These are phyloP conservation scores for Chaetodon trifascialis DNA, from an alignment of 2,113 vertebrate species.

Conservation along the genomic window DNA sequence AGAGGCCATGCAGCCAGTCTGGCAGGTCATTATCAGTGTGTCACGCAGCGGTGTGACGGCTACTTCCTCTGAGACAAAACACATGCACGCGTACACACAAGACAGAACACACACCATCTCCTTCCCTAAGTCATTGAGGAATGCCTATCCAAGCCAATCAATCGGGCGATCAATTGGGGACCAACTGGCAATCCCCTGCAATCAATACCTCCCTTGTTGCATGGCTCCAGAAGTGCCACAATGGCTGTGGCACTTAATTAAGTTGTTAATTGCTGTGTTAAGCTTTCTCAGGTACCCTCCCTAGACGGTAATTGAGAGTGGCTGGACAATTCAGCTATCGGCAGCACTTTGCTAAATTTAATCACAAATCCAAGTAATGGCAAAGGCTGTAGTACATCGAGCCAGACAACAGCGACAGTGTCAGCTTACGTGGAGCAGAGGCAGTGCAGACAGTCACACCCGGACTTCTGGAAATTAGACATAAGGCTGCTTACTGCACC, in stretches of 20 bases:
- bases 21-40: slow-evolving; percentile 84
- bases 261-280: slow-evolving; percentile 89
- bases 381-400: slow-evolving; percentile 48
- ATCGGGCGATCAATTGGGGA: slow-evolving; percentile 83
- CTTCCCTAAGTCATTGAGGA: slow-evolving; percentile 75
- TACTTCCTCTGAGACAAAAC: slow-evolving; percentile 76
- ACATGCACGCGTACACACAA: slow-evolving; percentile 38
- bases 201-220: slow-evolving; percentile 86
- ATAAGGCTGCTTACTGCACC: slow-evolving; percentile 24
- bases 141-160: slow-evolving; percentile 85
- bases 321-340: slow-evolving; percentile 81
- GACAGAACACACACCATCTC: slow-evolving; percentile 46
- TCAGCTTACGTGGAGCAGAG: slow-evolving; percentile 31
- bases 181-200: slow-evolving; percentile 83
- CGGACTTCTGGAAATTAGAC: slow-evolving; percentile 13
- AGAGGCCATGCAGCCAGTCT: slow-evolving; percentile 67
- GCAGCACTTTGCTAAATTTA: slow-evolving; percentile 84
- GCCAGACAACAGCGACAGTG: slow-evolving; percentile 53
- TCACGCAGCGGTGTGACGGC: slow-evolving; percentile 73
- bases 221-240: slow-evolving; percentile 77
- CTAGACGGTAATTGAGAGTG: slow-evolving; percentile 86
- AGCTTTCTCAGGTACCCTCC: slow-evolving; percentile 85
- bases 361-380: slow-evolving; percentile 83
- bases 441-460: slow-evolving; percentile 1
- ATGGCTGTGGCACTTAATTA: slow-evolving; percentile 87